These are phyloP conservation scores for Saguinus imperator DNA, from an alignment of 2,113 vertebrate genomes.

Conservation along the genomic window DNA sequence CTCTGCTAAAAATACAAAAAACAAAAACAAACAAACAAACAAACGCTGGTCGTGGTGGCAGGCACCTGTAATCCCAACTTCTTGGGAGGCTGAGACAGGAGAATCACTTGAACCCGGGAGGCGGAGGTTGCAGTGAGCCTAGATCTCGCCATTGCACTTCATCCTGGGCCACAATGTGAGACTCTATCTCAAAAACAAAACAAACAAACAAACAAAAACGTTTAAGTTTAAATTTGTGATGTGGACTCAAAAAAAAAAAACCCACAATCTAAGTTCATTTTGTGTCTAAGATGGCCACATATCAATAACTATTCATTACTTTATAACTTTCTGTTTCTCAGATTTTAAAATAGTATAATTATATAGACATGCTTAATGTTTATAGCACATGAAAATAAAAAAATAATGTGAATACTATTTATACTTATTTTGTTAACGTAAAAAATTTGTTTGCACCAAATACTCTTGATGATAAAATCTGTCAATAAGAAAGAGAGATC, in stretches of 20 bases:
- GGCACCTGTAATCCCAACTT: too few species aligned
- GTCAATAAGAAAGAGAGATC: background rate
- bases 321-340: background rate
- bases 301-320: background rate
- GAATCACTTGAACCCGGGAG: too few species aligned
- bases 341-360: conserved; percentile 20
- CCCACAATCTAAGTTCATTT: background rate
- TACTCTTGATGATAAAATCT: conserved; percentile 1
- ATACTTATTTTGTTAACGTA: background rate
- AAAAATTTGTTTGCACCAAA: conserved; percentile 7
- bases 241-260: background rate
- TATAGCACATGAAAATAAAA: background rate
- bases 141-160: too few species aligned
- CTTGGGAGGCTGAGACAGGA: too few species aligned
- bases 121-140: too few species aligned
- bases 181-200: too few species aligned
- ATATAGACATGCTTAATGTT: background rate
- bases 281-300: background rate
- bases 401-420: background rate
- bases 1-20: too few species aligned
- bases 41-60: too few species aligned
- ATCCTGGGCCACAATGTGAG: too few species aligned
- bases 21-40: too few species aligned
- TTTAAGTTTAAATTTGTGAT: background rate
- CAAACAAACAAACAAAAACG: background rate